phyloP scores from a whole-genome alignment of 2,888 invertebrate species.

The Leptura quadrifasciata region DNA sequence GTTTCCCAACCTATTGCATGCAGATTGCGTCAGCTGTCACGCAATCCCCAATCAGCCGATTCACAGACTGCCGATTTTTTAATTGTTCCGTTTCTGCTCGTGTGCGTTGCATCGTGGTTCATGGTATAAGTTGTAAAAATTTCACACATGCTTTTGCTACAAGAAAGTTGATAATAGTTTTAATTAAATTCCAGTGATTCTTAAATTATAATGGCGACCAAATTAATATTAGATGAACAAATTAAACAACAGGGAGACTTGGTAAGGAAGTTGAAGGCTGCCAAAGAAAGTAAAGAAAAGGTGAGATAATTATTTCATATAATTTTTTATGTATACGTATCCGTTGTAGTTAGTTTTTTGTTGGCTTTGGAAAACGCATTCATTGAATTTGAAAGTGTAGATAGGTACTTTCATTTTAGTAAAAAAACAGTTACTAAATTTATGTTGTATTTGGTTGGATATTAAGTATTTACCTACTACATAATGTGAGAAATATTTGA shows the following conservation, averaged over 20 bases:
- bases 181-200: not conserved
- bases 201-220: slow-evolving; percentile 65
- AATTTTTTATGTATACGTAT: not conserved
- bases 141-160: not conserved
- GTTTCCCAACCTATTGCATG: not conserved
- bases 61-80: too few species aligned
- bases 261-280: slow-evolving; percentile 87
- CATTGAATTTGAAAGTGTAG: slow-evolving; percentile 2
- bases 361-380: not conserved
- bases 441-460: not conserved
- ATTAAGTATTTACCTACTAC: not conserved
- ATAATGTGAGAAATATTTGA: not conserved
- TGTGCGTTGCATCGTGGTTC: not conserved
- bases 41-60: not conserved
- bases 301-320: slow-evolving; percentile 72
- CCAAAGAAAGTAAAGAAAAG: slow-evolving; percentile 86
- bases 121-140: not conserved
- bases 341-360: not conserved
- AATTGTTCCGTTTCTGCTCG: not conserved
- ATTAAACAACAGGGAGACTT: slow-evolving; percentile 87
- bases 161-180: not conserved
- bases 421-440: not conserved
- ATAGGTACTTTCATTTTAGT: not conserved
- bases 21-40: not conserved
- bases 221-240: slow-evolving; percentile 76